Evolutionary conservation across 2,888 invertebrate species (phyloP), one percentile per base, ranked within the genome.

Genomic region (Cabera pusaria): DNA sequence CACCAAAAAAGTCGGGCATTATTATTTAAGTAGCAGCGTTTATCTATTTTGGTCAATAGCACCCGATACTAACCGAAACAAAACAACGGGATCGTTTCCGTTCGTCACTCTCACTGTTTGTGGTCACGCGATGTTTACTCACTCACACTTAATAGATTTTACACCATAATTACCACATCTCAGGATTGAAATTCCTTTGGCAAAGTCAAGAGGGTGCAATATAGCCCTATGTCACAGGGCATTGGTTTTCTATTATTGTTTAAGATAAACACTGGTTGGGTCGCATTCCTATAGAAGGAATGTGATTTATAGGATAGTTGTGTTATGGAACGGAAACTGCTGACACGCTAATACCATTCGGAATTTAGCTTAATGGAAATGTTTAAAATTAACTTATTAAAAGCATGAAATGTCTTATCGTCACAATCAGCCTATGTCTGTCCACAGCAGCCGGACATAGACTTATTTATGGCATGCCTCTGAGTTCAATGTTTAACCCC

Each of bases 181-280:
- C 37, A 37, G 26, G 43, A 33, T 28, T 29, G 4, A 29, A 9
- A 29, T 6, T 38, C 3, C 6, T 12, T 25, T 7, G 6, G 5
- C 4, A 6, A 12, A 1, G n/a, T 22, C 17, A 4, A 6, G 23
- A 26, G 21, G 27, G 28, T 29, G 23, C 26, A 36, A 40, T 29
- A 19, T 20, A 42, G 33, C 34, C 23, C 34, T 44, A 32, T 42
- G 45, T 48, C 39, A 44, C 38, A 39, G 29, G 6, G 41, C 44
- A 45, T 51, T 48, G 49, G 48, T 49, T 51, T 39, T 32, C 29
- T 52, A 44, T 52, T 49, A 50, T 48, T 48, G 52, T 49, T 41
- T 42, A 37, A 42, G 47, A 41, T 43, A 45, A 41, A 43, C 40
- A 40, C 34, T 10, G 19, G 9, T 18, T 23, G 29, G 32, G 20